A percentile compares a stretch with the other conserved stretches of the same genome.
Conservation (phyloP, 2,888 invertebrate genomes). For the Sialis fuliginosa region DNA sequence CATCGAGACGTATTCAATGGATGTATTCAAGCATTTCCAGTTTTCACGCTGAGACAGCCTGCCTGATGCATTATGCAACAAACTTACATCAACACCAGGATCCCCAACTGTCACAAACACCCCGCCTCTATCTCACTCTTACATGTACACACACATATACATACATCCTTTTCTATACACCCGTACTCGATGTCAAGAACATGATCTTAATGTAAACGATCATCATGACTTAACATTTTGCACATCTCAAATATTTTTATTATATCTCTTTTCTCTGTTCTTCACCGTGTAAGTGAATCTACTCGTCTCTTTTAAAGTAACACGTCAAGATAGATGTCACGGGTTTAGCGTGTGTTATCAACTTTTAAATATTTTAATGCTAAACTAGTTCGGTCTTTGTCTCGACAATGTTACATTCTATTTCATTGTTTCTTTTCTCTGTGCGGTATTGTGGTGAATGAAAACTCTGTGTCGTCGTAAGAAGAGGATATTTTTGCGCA, state of each 20-base stretch:
- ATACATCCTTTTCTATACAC: not conserved
- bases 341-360: too few relatives aligned
- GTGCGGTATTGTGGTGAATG: too few relatives aligned
- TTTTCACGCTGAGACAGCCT: constrained; percentile 1
- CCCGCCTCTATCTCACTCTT: not conserved
- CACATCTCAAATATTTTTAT: not conserved
- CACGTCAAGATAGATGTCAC: too few relatives aligned
- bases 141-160: not conserved
- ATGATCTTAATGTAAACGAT: not conserved
- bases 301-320: too few relatives aligned
- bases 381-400: too few relatives aligned
- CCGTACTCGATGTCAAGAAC: not conserved
- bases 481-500: too few relatives aligned
- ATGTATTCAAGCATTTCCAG: constrained; percentile 3
- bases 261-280: not conserved
- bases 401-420: too few relatives aligned
- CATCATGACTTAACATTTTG: not conserved
- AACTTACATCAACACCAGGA: not conserved
- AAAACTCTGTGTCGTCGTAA: too few relatives aligned
- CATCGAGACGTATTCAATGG: constrained; percentile 1
- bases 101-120: not conserved
- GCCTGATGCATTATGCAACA: constrained; percentile 3
- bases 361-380: too few relatives aligned
- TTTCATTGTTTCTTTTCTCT: too few relatives aligned
- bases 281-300: too few relatives aligned